Evolutionary conservation across 2,113 vertebrate species (phyloP), one percentile per base, ranked within the genome.

Genomic region (Halichoeres trimaculatus): DNA sequence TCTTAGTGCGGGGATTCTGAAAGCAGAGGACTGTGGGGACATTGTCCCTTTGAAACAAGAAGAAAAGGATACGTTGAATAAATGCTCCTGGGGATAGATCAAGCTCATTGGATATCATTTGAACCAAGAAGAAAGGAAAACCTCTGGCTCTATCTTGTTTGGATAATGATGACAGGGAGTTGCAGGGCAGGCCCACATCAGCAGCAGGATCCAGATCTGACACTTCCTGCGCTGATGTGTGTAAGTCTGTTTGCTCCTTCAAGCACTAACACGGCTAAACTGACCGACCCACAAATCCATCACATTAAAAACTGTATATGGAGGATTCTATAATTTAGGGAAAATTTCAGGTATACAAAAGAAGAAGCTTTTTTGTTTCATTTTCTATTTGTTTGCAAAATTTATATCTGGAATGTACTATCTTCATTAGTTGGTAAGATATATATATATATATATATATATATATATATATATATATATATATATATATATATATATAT

Each of bases 111-210:
- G 71, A 85, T 80, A 53, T 19, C 67, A 65, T 75, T 71, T 85
- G 70, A 85, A 81, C 58, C 2, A 19, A 12, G 78, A 88, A 78
- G 76, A 88, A 85, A 85, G 67, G 55, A 52, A 70, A 69, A 70
- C 52, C 53, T 24, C 48, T 73, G 63, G 63, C 70, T 40, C 56
- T 0, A 2, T 68, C 60, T 72, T 47, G 61, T 85, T 74, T 87
- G 83, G 80, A 87, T 58, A 71, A 55, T 45, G 52, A 77, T 70
- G 43, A 71, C 24, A 73, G 43, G 30, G 38, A 30, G 73, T 64
- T 76, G 54, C 58, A 34, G 60, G 48, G 51, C 23, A 35, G 68
- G 73, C 45, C 36, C 48, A 58, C 36, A 45, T 45, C 43, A 55
- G 48, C 62, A 34, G 65, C 19, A 22, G 12, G 38, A 38, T 38